A percentile compares a stretch with the other conserved stretches of the same genome.
phyloP scores from a whole-genome alignment of 2,113 vertebrate genomes.

The Elephantulus edwardii region DNA sequence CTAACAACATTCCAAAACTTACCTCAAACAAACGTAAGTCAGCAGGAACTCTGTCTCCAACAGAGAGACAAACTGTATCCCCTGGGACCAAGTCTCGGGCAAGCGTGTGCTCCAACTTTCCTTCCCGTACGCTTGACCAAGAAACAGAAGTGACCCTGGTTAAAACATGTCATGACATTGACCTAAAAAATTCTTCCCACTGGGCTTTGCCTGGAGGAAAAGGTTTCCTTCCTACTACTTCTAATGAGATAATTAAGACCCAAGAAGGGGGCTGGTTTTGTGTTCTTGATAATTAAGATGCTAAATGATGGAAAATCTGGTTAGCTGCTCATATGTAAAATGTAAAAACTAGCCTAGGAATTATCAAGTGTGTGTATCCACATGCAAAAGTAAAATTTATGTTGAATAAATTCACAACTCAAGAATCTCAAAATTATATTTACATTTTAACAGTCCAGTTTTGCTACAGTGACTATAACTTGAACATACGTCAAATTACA shows the following conservation, averaged over 20 bases:
- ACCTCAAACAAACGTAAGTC: conserved; percentile 97
- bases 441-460: not conserved
- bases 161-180: not conserved
- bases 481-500: not conserved
- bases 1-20: conserved; percentile 29
- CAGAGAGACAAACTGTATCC: conserved; percentile 95
- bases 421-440: not conserved
- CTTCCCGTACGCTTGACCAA: conserved; percentile 89
- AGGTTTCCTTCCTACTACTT: not conserved
- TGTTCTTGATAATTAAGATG: not conserved
- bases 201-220: not conserved
- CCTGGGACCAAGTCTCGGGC: conserved; percentile 97
- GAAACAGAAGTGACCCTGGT: not conserved
- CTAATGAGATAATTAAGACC: not conserved
- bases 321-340: not conserved
- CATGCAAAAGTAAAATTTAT: not conserved
- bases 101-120: conserved; percentile 91
- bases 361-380: not conserved
- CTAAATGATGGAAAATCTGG: not conserved
- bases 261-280: not conserved
- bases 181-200: not conserved
- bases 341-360: not conserved
- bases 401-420: not conserved
- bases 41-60: conserved; percentile 97
- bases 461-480: not conserved